Base-by-base conservation (phyloP, 2,888 invertebrate species). In the Syrphus vitripennis region DNA sequence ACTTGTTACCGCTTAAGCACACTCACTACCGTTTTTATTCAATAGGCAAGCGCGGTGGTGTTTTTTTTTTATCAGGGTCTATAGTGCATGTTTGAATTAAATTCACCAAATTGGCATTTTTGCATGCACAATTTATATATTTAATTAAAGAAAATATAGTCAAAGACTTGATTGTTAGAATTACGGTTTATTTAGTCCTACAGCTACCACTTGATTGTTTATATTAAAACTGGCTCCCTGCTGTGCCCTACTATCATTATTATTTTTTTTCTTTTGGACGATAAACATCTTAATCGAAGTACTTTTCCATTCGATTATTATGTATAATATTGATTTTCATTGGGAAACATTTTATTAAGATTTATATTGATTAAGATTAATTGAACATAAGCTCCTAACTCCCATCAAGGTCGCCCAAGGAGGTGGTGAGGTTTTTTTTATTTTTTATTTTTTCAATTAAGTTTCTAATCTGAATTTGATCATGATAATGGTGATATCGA, bases 101-200 rank as follows among this genome's bases (percentile, higher is more conserved):
- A 80, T 69, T 57, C 81, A 70, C 81, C 72, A 81, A 86, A 86
- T 86, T 86, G 84, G 84, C 72, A 81, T 74, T 81, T 86, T 81
- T 77, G 82, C 82, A 82, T 82, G 82, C 82, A 82, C 82, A 82
- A 77, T 78, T 74, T 78, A 55, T 45, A 84, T 70, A 82, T 72
- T 81, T 82, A 81, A 84, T 81, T 86, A 70, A n/a, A n/a, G n/a
- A n/a, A n/a, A 78, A 77, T 37, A 48, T 26, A 57, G 72, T 63
- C 65, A 34, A 63, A 72, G 59, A 29, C 57, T 42, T 59, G 40
- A 31, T 70, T 74, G 74, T 61, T 70, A 48, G 45, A 63, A 40
- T 61, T n/a, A 53, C 9, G 2, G 2, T 29, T 16, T 16, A 9
- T 26, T n/a, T 10, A 14, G 55, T 55, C 55, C 16, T 29, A 24